Evolutionary conservation across 2,797 vertebrate genomes (phyloP).

Genomic region (Acanthiza pusilla): DNA sequence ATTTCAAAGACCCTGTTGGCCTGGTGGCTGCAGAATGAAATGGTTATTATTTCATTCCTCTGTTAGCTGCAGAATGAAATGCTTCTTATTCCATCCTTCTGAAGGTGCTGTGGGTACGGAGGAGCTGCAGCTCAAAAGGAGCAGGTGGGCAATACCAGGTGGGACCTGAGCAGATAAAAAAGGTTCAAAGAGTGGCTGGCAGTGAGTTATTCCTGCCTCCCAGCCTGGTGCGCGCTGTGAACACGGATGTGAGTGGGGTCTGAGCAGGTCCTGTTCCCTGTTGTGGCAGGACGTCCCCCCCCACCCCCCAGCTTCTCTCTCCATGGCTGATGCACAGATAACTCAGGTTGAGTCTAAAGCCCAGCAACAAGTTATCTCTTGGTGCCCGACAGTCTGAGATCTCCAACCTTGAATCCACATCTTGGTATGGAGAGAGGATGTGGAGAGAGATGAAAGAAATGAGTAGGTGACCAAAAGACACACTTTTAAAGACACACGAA

Average conservation of each 20-base stretch:
- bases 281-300: too few species aligned
- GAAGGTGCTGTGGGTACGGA: background rate
- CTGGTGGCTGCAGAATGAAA: background rate
- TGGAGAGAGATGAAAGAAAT: too few species aligned
- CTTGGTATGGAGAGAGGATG: too few species aligned
- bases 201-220: background rate
- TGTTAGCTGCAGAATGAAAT: background rate
- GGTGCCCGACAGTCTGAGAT: too few species aligned
- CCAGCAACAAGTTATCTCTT: too few species aligned
- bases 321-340: too few species aligned
- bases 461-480: too few species aligned
- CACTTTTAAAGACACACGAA: too few species aligned
- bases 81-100: background rate
- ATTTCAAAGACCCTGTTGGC: background rate
- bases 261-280: background rate
- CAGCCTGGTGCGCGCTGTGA: background rate
- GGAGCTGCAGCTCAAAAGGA: background rate
- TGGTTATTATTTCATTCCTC: background rate
- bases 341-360: too few species aligned
- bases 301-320: too few species aligned
- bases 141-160: background rate
- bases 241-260: rapidly evolving
- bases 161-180: background rate
- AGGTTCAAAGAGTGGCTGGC: background rate
- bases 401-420: too few species aligned